These are phyloP conservation scores for Ellobium chinense DNA, from an alignment of 2,888 invertebrate genomes.

Conservation along the genomic window DNA sequence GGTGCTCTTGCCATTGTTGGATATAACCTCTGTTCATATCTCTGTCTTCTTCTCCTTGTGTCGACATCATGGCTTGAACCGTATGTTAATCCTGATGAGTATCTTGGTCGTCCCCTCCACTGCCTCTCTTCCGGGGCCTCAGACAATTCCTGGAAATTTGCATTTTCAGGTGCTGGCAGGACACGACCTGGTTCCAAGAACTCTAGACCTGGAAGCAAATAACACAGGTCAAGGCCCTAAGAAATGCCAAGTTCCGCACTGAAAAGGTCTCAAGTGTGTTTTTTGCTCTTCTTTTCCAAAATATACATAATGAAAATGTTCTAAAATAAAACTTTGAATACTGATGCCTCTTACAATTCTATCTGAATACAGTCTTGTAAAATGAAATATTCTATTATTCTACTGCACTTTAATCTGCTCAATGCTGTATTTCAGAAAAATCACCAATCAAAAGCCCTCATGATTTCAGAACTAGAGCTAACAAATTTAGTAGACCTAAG, in stretches of 20 bases:
- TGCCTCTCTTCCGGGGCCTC: slow-evolving; percentile 17
- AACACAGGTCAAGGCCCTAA: slow-evolving; percentile 32
- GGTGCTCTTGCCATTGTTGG: background rate
- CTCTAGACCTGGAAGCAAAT: slow-evolving; percentile 68
- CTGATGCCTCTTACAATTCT: no score
- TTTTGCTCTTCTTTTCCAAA: no score
- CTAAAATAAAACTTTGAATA: no score
- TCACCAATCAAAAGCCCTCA: no score
- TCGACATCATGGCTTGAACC: background rate
- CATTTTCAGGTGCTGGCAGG: slow-evolving; percentile 53
- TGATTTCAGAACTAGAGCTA: no score
- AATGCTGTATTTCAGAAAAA: no score
- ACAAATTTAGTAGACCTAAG: no score
- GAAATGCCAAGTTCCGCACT: background rate
- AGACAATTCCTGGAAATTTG: slow-evolving; percentile 18
- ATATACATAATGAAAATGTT: no score
- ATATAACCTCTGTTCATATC: background rate
- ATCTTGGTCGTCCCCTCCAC: background rate
- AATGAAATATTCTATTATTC: no score
- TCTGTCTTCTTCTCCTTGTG: background rate
- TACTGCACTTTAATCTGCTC: no score
- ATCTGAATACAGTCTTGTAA: no score
- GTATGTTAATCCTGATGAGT: background rate
- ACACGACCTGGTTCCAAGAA: slow-evolving; percentile 65
- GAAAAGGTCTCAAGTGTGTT: background rate